Evolutionary conservation across 2,888 invertebrate species (phyloP).

Genomic region (Agrotis segetum): DNA sequence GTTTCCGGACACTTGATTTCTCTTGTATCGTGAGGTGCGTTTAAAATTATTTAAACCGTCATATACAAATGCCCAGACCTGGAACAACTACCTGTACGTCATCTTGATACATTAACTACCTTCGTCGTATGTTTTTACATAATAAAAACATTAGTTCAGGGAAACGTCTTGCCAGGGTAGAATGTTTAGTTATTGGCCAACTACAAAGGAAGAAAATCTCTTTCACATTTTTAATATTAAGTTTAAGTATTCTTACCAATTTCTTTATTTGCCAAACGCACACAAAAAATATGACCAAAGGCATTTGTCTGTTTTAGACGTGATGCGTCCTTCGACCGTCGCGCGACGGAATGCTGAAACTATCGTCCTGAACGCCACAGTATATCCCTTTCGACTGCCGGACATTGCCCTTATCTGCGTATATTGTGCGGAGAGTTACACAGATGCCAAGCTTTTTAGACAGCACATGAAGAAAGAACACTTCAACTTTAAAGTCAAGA

Average conservation of each 20-base stretch:
- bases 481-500: conserved; percentile 71
- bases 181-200: background rate
- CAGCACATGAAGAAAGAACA: conserved; percentile 78
- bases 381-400: conserved; percentile 82
- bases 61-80: no score
- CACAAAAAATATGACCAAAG: conserved; percentile 65
- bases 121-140: no score
- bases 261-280: conserved; percentile 19
- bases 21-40: no score
- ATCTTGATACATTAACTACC: no score
- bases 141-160: background rate
- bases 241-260: conserved; percentile 27
- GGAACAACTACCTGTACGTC: no score
- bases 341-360: conserved; percentile 81
- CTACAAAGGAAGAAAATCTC: background rate
- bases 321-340: conserved; percentile 74
- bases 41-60: no score
- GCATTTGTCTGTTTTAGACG: conserved; percentile 85
- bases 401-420: conserved; percentile 80
- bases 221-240: background rate
- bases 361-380: conserved; percentile 79
- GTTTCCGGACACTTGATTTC: no score
- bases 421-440: conserved; percentile 76
- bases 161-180: background rate
- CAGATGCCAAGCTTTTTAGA: conserved; percentile 72